phyloP scores from a whole-genome alignment of 2,888 invertebrate species.

The Noctua janthe region DNA sequence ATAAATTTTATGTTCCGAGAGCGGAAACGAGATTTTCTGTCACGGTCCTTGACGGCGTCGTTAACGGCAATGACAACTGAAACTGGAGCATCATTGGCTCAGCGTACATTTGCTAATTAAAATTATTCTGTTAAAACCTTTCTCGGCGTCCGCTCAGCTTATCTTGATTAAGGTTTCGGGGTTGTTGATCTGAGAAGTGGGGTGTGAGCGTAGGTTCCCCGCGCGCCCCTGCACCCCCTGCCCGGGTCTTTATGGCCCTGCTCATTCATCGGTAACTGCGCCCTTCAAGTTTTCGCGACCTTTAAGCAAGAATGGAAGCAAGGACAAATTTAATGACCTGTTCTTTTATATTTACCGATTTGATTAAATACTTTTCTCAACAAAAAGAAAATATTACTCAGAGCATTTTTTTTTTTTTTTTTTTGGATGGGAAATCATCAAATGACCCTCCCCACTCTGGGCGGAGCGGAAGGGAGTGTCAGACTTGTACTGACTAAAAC shows the following conservation, averaged over 20 bases:
- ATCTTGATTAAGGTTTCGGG: slow-evolving; percentile 86
- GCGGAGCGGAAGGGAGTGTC: no score
- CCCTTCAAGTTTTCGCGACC: slow-evolving; percentile 86
- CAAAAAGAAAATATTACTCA: background rate
- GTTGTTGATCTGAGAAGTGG: slow-evolving; percentile 86
- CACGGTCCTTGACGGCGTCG: slow-evolving; percentile 57
- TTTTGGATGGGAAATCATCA: no score
- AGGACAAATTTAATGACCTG: slow-evolving; percentile 68
- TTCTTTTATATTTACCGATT: slow-evolving; percentile 1
- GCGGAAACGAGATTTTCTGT: slow-evolving; percentile 71
- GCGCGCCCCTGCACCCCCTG: slow-evolving; percentile 66
- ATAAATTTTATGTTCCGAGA: slow-evolving; percentile 70
- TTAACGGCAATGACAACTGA: slow-evolving; percentile 64
- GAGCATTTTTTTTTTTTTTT: background rate
- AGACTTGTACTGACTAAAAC: no score
- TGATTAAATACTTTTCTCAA: background rate
- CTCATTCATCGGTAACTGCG: slow-evolving; percentile 83
- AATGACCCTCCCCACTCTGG: no score
- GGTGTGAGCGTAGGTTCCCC: slow-evolving; percentile 69
- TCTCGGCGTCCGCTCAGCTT: slow-evolving; percentile 77
- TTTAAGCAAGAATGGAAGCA: slow-evolving; percentile 80
- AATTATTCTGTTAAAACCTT: slow-evolving; percentile 77
- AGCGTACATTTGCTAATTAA: slow-evolving; percentile 77
- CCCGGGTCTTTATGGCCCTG: slow-evolving; percentile 77
- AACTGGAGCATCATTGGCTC: slow-evolving; percentile 62